phyloP scores from a whole-genome alignment of 2,888 invertebrate species.

The Tethea ocularis region DNA sequence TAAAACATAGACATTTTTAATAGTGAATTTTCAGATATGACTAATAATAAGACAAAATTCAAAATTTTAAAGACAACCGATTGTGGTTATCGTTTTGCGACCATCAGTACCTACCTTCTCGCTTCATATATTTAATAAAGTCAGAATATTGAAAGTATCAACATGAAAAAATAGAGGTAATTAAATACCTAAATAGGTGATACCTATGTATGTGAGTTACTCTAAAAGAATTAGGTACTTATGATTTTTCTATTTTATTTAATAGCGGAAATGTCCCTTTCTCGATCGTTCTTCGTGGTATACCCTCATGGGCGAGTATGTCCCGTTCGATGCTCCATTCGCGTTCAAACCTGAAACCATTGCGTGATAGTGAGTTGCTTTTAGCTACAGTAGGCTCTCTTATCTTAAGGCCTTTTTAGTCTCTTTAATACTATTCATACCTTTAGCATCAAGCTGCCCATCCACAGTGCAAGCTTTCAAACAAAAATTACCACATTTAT shows the following conservation, averaged over 20 bases:
- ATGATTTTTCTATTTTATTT: constrained; percentile 47
- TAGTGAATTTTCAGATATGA: not conserved
- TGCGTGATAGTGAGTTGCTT: not conserved
- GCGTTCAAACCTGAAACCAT: constrained; percentile 84
- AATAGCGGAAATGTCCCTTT: constrained; percentile 93
- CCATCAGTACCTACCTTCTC: no score
- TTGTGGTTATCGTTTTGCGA: no score
- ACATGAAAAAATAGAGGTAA: not conserved
- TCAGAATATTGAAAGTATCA: no score
- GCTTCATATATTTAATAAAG: no score
- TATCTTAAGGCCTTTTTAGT: no score
- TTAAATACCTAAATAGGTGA: no score
- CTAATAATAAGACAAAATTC: not conserved
- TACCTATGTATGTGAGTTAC: not conserved
- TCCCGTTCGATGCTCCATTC: constrained; percentile 85
- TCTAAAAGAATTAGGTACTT: no score
- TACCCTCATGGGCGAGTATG: constrained; percentile 90
- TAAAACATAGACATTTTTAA: not conserved
- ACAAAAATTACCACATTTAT: constrained; percentile 25
- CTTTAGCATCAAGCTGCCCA: constrained; percentile 76
- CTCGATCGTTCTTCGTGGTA: constrained; percentile 92
- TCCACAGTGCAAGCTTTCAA: constrained; percentile 79
- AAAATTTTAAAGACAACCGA: not conserved
- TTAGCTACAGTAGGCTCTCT: no score
- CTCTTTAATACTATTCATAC: constrained; percentile 38